A percentile compares a stretch with the other conserved stretches of the same genome.
Conservation (phyloP, 2,113 vertebrate genomes). For the Sakesphorus luctuosus region DNA sequence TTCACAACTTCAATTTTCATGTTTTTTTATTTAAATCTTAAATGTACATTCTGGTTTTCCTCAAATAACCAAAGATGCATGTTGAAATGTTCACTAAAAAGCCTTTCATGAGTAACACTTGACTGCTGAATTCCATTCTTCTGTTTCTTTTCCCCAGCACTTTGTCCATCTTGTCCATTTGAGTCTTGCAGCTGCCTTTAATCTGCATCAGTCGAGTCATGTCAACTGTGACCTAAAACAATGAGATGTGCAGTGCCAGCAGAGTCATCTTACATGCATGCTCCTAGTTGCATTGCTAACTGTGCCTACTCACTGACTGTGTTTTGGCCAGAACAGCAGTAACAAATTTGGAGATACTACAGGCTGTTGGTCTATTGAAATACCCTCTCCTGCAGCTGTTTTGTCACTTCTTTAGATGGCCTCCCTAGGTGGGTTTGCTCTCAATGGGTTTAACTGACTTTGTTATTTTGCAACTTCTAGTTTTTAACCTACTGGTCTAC, state of each 20-base stretch:
- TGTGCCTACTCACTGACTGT: background rate
- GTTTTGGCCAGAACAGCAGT: background rate
- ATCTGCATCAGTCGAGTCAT: background rate
- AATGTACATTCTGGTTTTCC: background rate
- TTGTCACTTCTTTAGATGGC: background rate
- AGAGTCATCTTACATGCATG: background rate
- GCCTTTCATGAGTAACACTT: background rate
- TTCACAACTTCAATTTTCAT: background rate
- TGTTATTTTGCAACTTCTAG: background rate
- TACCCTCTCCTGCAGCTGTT: rapidly evolving
- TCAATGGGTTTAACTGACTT: background rate
- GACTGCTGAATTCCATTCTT: background rate
- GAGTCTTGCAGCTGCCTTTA: background rate
- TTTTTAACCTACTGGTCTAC: background rate
- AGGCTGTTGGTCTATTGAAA: background rate
- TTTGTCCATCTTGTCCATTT: background rate
- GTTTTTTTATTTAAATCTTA: background rate
- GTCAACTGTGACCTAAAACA: background rate
- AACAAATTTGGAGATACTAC: background rate
- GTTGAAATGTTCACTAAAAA: background rate
- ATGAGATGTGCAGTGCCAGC: slow-evolving; percentile 6
- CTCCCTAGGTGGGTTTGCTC: background rate
- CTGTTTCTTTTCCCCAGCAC: background rate
- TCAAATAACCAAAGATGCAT: background rate
- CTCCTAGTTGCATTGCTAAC: background rate